phyloP scores from a whole-genome alignment of 2,888 invertebrate genomes.

The Hydraecia micacea region DNA sequence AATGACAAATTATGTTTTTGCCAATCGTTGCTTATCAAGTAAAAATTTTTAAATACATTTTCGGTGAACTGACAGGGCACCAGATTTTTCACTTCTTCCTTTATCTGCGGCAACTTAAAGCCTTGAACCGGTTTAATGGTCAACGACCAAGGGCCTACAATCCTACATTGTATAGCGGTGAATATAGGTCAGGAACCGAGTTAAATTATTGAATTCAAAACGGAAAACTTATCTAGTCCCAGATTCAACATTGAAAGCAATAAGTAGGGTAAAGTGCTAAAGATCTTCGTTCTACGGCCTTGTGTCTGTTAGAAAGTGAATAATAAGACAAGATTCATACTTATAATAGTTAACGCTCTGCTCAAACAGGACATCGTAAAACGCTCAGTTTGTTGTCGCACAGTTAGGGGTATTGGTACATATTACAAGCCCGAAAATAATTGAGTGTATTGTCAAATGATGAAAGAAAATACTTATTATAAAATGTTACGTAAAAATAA shows the following conservation, averaged over 20 bases:
- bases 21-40: no score
- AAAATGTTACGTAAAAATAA: no score
- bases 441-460: no score
- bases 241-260: neutral
- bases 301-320: slow-evolving; percentile 11
- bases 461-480: no score
- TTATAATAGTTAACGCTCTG: no score
- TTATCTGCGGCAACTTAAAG: neutral
- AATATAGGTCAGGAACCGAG: slow-evolving; percentile 27
- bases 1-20: no score
- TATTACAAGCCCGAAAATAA: no score
- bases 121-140: neutral
- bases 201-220: neutral
- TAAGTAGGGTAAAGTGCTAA: neutral
- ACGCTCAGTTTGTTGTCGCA: neutral
- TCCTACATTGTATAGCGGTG: slow-evolving; percentile 2
- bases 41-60: no score
- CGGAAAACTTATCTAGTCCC: neutral
- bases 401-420: neutral
- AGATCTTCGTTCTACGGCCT: neutral
- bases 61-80: no score
- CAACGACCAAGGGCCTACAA: slow-evolving; percentile 14
- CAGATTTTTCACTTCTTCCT: no score
- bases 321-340: slow-evolving; percentile 1
- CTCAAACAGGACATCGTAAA: neutral